Percentiles rank a stretch among this genome's conserved stretches.
Evolutionary conservation across 1,140 invertebrate species (phyloP).

Genomic region (Drepana arcuata): DNA sequence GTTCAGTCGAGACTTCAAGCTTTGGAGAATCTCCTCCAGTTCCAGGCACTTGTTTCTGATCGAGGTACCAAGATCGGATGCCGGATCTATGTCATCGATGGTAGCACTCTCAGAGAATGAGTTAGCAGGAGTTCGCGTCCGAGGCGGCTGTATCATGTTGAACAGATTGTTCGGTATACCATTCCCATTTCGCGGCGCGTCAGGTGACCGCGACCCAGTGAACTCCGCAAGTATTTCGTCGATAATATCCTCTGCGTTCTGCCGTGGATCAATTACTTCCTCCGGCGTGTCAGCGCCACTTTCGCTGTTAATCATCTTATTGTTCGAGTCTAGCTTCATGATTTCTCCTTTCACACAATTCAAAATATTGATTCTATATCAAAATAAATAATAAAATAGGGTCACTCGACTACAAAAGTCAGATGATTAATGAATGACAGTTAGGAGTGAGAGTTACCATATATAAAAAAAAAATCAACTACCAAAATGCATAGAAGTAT

Average conservation of each 20-base stretch:
- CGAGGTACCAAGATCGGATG: slow-evolving; percentile 63
- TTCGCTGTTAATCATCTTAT: slow-evolving; percentile 57
- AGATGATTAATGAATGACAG: slow-evolving; percentile 53
- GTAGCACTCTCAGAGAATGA: slow-evolving; percentile 52
- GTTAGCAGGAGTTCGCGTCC: slow-evolving; percentile 51
- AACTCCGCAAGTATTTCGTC: slow-evolving; percentile 63
- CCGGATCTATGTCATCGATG: slow-evolving; percentile 64
- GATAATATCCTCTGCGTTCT: slow-evolving; percentile 61
- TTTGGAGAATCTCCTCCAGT: slow-evolving; percentile 66
- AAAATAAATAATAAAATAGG: slow-evolving; percentile 54
- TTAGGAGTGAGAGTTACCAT: slow-evolving; percentile 43
- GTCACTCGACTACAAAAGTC: slow-evolving; percentile 35
- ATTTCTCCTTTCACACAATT: slow-evolving; percentile 14
- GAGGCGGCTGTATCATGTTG: slow-evolving; percentile 56
- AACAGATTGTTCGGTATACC: slow-evolving; percentile 47
- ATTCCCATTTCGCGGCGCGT: slow-evolving; percentile 33
- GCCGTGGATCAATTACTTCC: slow-evolving; percentile 49
- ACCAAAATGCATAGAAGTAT: slow-evolving; percentile 1
- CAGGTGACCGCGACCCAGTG: slow-evolving; percentile 50
- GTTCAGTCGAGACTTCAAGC: slow-evolving; percentile 65
- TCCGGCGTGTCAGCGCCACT: slow-evolving; percentile 48
- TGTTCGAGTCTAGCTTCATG: slow-evolving; percentile 65
- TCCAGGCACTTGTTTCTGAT: slow-evolving; percentile 68
- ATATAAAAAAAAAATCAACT: slow-evolving; percentile 4
- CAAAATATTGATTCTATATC: slow-evolving; percentile 40